A percentile compares a stretch with the other conserved stretches of the same genome.
phyloP scores from a whole-genome alignment of 2,888 invertebrate species.

The Emesis furor region DNA sequence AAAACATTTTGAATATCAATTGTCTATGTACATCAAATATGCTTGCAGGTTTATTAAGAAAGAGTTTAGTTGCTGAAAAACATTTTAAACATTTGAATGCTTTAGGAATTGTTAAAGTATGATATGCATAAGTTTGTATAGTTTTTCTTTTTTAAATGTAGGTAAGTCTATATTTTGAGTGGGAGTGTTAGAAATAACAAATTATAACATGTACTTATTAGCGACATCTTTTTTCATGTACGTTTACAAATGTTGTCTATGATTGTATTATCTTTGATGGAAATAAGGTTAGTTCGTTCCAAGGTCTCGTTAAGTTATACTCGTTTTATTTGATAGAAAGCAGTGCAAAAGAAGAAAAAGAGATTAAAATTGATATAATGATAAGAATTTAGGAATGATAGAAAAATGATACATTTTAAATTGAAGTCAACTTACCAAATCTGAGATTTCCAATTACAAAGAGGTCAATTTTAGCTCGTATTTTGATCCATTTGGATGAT shows the following conservation, averaged over 20 bases:
- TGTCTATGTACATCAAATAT: not conserved
- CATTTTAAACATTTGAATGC: not conserved
- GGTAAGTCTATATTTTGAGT: not conserved
- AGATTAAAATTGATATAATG: slow-evolving; percentile 40
- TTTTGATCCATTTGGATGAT: slow-evolving; percentile 48
- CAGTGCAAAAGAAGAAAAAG: slow-evolving; percentile 14
- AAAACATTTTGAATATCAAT: not conserved
- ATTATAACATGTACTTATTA: not conserved
- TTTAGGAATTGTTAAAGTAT: not conserved
- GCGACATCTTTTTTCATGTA: too few species aligned
- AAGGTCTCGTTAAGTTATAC: too few species aligned
- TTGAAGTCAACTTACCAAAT: slow-evolving; percentile 32
- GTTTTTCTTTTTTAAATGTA: not conserved
- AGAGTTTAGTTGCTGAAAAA: not conserved
- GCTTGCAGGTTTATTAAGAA: not conserved
- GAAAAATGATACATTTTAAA: slow-evolving; percentile 38
- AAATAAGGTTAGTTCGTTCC: too few species aligned
- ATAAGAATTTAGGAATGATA: slow-evolving; percentile 33
- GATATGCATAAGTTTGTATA: not conserved
- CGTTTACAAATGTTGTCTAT: too few species aligned
- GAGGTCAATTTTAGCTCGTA: slow-evolving; percentile 40
- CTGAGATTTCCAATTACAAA: slow-evolving; percentile 38
- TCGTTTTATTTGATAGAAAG: not conserved
- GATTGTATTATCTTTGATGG: too few species aligned
- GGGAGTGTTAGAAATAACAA: not conserved